These are phyloP conservation scores for Melitaea athalia DNA, from an alignment of 2,888 invertebrate genomes.

Conservation along the genomic window DNA sequence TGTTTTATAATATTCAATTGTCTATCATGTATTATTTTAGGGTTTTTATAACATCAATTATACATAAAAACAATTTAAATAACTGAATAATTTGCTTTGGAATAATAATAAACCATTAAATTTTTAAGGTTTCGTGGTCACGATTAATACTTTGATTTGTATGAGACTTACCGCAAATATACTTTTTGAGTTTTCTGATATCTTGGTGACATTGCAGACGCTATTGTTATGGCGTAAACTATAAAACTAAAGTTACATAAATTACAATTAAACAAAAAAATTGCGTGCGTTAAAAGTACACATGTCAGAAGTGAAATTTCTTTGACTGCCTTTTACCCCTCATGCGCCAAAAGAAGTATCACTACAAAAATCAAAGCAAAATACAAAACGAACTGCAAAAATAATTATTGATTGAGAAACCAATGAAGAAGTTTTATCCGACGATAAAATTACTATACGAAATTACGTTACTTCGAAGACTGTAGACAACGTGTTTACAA, in stretches of 20 bases:
- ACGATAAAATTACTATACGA: constrained; percentile 1
- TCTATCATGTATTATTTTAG: constrained; percentile 30
- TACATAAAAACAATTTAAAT: not conserved
- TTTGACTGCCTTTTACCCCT: too few species aligned
- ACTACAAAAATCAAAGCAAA: too few species aligned
- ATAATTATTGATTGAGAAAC: not conserved
- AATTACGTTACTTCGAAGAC: constrained; percentile 9
- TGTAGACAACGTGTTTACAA: constrained; percentile 20
- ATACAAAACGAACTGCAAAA: not conserved
- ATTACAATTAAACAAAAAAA: not conserved
- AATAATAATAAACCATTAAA: not conserved
- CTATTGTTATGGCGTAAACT: too few species aligned
- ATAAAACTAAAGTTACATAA: not conserved
- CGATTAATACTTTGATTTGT: too few species aligned
- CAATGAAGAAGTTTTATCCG: constrained; percentile 8
- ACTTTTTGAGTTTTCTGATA: too few species aligned
- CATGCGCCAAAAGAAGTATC: too few species aligned
- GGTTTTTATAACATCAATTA: constrained; percentile 1
- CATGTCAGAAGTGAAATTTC: too few species aligned
- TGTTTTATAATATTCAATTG: constrained; percentile 59
- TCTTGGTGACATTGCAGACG: too few species aligned
- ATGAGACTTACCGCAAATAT: too few species aligned
- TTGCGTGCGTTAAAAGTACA: too few species aligned
- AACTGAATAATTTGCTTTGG: not conserved
- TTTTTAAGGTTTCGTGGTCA: too few species aligned